phyloP scores from a whole-genome alignment of 2,888 invertebrate genomes.

The Sipha maydis region DNA sequence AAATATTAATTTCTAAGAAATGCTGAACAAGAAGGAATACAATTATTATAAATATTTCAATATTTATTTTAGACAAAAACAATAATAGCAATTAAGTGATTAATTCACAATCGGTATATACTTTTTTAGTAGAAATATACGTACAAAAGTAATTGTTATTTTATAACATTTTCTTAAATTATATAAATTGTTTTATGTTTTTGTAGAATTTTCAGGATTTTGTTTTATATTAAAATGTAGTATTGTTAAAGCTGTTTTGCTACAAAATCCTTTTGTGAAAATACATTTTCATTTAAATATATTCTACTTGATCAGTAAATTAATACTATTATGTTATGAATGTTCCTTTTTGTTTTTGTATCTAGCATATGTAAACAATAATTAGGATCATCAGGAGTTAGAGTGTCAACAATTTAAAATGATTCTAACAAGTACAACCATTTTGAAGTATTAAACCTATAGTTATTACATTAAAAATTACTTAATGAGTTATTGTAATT shows the following conservation, averaged over 20 bases:
- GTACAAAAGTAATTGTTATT: slow-evolving; percentile 34
- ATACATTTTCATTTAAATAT: slow-evolving; percentile 21
- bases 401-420: too few species aligned
- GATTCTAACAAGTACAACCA: too few species aligned
- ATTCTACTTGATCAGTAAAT: slow-evolving; percentile 52
- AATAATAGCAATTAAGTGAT: slow-evolving; percentile 10
- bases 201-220: slow-evolving; percentile 44
- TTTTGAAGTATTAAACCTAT: too few species aligned
- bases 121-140: slow-evolving; percentile 30
- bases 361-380: too few species aligned
- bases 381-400: too few species aligned
- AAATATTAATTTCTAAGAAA: background rate
- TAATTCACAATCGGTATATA: slow-evolving; percentile 32
- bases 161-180: slow-evolving; percentile 19
- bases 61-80: slow-evolving; percentile 9
- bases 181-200: slow-evolving; percentile 20
- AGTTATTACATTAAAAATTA: too few species aligned
- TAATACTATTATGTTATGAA: background rate
- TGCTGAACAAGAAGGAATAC: slow-evolving; percentile 23
- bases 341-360: background rate
- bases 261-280: slow-evolving; percentile 3
- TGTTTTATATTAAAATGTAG: slow-evolving; percentile 25
- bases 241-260: background rate
- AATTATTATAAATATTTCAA: slow-evolving; percentile 33
- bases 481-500: too few species aligned